These are phyloP conservation scores for Setipinna tenuifilis DNA, from an alignment of 2,797 vertebrate genomes.

Conservation along the genomic window DNA sequence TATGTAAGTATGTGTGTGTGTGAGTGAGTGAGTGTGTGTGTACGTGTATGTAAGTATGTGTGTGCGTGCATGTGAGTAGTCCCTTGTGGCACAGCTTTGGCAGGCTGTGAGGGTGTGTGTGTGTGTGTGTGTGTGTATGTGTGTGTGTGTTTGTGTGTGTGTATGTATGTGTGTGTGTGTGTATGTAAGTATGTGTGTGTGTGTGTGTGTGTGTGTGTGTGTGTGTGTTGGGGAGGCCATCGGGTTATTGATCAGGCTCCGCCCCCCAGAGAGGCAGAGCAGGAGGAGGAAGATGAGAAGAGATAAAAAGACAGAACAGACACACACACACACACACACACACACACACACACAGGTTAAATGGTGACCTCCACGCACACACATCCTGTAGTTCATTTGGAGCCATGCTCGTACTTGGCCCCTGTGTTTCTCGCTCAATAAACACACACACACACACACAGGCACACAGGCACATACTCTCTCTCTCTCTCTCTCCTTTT, in stretches of 20 bases:
- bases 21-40: too few species aligned
- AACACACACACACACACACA: not conserved
- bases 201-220: constrained; percentile 7
- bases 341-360: constrained; percentile 60
- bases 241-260: constrained; percentile 4
- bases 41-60: too few species aligned
- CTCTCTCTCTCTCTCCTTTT: not conserved
- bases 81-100: too few species aligned
- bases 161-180: not conserved
- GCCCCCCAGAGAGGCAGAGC: not conserved
- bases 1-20: too few species aligned
- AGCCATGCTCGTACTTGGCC: constrained; percentile 68
- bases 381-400: constrained; percentile 75
- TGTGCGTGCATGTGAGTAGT: too few species aligned
- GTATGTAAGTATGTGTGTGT: constrained; percentile 10
- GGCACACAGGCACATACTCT: not conserved
- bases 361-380: constrained; percentile 72
- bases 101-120: not conserved
- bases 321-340: constrained; percentile 12
- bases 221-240: not conserved
- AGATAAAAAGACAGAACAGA: not conserved
- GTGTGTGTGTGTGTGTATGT: constrained; percentile 1
- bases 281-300: constrained; percentile 11
- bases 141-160: not conserved
- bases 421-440: constrained; percentile 44